phyloP scores from a whole-genome alignment of 2,113 vertebrate species.

The Sylvilagus bachmani region DNA sequence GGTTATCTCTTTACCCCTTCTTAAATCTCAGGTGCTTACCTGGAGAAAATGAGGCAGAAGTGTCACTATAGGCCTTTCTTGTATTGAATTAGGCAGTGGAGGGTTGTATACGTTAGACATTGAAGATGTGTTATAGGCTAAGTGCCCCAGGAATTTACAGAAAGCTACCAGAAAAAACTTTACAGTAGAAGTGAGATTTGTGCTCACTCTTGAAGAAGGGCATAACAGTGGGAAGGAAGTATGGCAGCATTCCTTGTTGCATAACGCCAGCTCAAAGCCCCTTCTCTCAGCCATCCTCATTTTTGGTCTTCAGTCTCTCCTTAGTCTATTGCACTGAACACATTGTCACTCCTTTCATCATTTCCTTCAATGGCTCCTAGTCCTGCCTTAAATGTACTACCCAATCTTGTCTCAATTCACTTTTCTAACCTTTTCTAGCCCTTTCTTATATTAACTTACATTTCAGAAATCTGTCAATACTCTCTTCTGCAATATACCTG shows the following conservation, averaged over 20 bases:
- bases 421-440: background rate
- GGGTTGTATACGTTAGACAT: background rate
- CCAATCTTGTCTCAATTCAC: background rate
- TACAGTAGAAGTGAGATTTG: background rate
- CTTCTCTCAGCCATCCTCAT: too few relatives aligned
- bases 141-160: background rate
- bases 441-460: background rate
- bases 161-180: constrained; percentile 16
- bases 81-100: background rate
- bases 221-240: background rate
- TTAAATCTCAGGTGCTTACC: background rate
- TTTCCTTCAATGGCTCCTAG: background rate
- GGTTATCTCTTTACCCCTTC: background rate
- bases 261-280: too few relatives aligned
- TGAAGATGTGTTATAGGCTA: background rate
- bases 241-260: too few relatives aligned
- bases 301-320: too few relatives aligned
- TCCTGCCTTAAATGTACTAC: background rate
- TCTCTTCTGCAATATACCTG: background rate
- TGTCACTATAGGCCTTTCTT: background rate
- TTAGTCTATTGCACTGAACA: too few relatives aligned
- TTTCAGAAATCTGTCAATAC: background rate
- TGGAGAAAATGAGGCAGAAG: background rate
- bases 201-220: background rate
- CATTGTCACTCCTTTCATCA: too few relatives aligned